Evolutionary conservation across 2,888 invertebrate genomes (phyloP).

Genomic region (Bibio marci): DNA sequence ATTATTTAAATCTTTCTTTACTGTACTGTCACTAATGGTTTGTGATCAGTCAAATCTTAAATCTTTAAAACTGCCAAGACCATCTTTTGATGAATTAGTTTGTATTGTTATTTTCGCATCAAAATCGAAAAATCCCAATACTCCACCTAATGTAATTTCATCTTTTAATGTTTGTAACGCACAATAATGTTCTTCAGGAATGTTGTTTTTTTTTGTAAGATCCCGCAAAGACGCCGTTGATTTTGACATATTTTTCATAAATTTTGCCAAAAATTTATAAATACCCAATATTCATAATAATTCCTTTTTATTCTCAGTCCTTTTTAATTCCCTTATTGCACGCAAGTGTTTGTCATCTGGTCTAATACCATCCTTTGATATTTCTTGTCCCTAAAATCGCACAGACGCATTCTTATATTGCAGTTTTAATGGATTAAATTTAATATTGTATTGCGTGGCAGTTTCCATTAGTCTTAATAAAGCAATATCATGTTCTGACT

Average conservation of each 20-base stretch:
- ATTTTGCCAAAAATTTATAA: constrained; percentile 12
- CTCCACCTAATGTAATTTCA: no score
- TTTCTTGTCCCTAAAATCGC: no score
- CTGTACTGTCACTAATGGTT: no score
- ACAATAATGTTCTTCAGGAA: not conserved
- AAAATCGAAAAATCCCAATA: constrained; percentile 8
- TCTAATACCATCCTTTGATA: no score
- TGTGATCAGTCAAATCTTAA: no score
- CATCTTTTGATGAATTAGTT: constrained; percentile 9
- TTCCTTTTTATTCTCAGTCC: constrained; percentile 6
- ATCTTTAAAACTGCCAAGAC: constrained; percentile 10
- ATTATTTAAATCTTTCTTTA: no score
- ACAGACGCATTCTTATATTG: no score
- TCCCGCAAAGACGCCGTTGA: not conserved
- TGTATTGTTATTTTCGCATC: constrained; percentile 8
- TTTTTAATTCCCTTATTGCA: constrained; percentile 10
- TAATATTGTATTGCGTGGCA: no score
- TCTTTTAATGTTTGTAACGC: no score
- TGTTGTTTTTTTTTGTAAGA: not conserved
- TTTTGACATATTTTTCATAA: constrained; percentile 3
- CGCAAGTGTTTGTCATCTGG: no score
- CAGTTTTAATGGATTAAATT: no score
- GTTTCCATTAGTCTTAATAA: constrained; percentile 7
- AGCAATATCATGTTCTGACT: constrained; percentile 10
- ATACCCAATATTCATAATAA: constrained; percentile 9